Percentiles rank a stretch among this genome's conserved stretches.
Conservation (phyloP, 1,140 invertebrate species). For the Reticulitermes speratus region DNA sequence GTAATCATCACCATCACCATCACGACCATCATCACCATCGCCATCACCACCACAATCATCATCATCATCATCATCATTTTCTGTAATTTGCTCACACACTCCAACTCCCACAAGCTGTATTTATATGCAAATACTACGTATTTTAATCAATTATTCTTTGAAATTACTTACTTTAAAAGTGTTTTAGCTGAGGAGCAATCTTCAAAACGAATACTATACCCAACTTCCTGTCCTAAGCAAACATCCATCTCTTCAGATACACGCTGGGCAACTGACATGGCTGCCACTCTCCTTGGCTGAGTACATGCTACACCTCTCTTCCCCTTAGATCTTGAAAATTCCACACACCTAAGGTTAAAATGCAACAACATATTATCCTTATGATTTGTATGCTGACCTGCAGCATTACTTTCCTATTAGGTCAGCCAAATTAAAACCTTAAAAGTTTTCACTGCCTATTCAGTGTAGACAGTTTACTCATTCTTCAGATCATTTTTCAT, state of each 20-base stretch:
- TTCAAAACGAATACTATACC: slow-evolving; percentile 99
- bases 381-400: not conserved
- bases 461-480: too few species aligned
- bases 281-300: slow-evolving; percentile 95
- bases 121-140: too few species aligned
- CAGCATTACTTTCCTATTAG: not conserved
- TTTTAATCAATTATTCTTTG: not conserved
- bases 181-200: slow-evolving; percentile 97
- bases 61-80: too few species aligned
- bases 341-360: slow-evolving; percentile 73
- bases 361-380: not conserved
- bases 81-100: too few species aligned
- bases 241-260: slow-evolving; percentile 99
- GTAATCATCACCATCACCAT: too few species aligned
- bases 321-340: slow-evolving; percentile 74
- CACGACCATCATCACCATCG: too few species aligned
- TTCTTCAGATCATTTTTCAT: too few species aligned
- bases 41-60: too few species aligned
- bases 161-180: slow-evolving; percentile 64
- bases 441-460: too few species aligned
- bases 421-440: not conserved
- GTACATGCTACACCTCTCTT: slow-evolving; percentile 93
- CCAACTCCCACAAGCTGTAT: too few species aligned
- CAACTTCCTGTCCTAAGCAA: slow-evolving; percentile 93
- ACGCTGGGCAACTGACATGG: slow-evolving; percentile 97